Conservation (phyloP, 2,797 vertebrate genomes). For the Cyprinodon diabolis region DNA sequence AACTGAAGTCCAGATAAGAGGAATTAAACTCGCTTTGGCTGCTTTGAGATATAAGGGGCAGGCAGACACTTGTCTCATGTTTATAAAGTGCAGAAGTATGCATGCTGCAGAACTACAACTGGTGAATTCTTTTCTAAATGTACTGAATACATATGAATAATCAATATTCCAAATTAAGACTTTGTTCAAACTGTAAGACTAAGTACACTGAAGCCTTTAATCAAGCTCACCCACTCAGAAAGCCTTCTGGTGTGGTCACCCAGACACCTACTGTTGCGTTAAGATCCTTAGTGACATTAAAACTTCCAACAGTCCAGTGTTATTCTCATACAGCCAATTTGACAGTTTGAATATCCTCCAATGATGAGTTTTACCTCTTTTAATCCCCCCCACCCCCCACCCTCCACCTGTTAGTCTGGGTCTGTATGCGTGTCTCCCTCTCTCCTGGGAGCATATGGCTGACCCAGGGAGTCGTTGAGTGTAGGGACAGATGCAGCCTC, state of each 20-base stretch:
- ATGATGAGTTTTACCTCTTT: constrained; percentile 64
- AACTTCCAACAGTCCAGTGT: constrained; percentile 47
- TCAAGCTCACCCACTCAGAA: not conserved
- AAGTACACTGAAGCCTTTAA: too few relatives aligned
- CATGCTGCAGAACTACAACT: not conserved
- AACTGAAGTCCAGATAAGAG: not conserved
- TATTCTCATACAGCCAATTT: constrained; percentile 66
- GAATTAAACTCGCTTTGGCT: too few relatives aligned
- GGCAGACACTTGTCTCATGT: not conserved
- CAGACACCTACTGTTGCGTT: constrained; percentile 53
- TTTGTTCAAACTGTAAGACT: not conserved
- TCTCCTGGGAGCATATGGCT: constrained; percentile 80
- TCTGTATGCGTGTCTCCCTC: constrained; percentile 62
- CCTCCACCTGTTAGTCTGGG: constrained; percentile 72
- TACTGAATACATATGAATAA: not conserved
- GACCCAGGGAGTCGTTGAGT: constrained; percentile 76
- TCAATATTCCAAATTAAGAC: not conserved
- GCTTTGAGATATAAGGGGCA: not conserved
- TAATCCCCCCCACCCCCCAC: constrained; percentile 49
- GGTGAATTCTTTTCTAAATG: not conserved
- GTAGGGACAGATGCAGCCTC: constrained; percentile 77
- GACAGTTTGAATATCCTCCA: constrained; percentile 61
- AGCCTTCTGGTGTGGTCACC: constrained; percentile 24
- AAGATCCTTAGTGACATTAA: constrained; percentile 42
- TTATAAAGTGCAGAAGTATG: not conserved